Evolutionary conservation across 1,140 invertebrate genomes (phyloP).

Genomic region (Eubasilissa regina): DNA sequence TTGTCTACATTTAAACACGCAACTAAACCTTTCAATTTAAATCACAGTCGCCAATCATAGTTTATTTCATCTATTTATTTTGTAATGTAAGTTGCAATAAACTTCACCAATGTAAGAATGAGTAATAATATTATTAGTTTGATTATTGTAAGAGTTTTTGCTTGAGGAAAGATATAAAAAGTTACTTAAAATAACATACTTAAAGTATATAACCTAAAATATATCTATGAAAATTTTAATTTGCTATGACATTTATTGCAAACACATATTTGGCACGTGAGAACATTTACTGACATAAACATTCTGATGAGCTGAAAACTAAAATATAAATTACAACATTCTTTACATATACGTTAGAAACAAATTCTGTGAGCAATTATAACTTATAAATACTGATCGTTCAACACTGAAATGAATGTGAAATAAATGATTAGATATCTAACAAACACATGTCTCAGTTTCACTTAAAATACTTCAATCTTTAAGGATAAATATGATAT

Average conservation of each 20-base stretch:
- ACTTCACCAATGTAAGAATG: too few relatives aligned
- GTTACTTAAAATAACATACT: background rate
- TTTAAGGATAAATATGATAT: too few relatives aligned
- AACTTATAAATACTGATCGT: background rate
- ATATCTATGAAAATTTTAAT: background rate
- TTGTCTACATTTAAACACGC: too few relatives aligned
- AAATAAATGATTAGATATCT: background rate
- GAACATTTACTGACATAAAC: constrained; percentile 15
- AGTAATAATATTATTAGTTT: too few relatives aligned
- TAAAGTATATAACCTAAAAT: background rate
- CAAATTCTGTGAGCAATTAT: background rate
- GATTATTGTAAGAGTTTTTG: background rate
- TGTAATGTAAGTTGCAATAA: too few relatives aligned
- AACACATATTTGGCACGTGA: constrained; percentile 30
- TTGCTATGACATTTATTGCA: background rate
- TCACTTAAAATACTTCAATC: too few relatives aligned
- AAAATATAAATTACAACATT: constrained; percentile 8
- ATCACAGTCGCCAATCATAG: too few relatives aligned
- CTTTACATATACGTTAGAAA: background rate
- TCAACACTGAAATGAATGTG: background rate
- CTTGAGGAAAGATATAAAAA: background rate
- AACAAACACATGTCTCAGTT: too few relatives aligned
- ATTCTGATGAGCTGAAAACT: background rate
- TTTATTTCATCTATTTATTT: too few relatives aligned
- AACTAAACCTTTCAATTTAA: too few relatives aligned